These are phyloP conservation scores for Tympanuchus pallidicinctus DNA, from an alignment of 2,113 vertebrate species.

Conservation along the genomic window DNA sequence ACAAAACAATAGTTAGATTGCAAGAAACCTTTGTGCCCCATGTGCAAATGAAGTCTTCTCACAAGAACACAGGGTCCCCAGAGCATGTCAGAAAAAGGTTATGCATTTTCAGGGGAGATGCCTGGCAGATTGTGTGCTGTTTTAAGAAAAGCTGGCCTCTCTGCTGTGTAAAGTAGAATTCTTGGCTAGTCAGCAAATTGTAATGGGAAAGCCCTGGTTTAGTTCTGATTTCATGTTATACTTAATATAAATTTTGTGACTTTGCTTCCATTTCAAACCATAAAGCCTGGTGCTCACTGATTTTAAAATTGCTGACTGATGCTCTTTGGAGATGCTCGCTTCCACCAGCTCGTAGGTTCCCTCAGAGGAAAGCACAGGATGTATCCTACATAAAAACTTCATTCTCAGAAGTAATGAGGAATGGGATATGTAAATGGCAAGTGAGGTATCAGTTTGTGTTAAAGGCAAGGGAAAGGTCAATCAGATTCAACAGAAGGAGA, in stretches of 20 bases:
- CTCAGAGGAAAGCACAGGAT: background rate
- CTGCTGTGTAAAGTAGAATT: background rate
- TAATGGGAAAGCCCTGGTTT: background rate
- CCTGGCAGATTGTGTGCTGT: background rate
- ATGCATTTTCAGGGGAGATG: background rate
- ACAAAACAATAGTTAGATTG: background rate
- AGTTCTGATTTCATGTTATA: background rate
- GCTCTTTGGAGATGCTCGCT: background rate
- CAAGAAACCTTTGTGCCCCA: background rate
- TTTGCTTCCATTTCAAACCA: background rate
- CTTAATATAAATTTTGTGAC: background rate
- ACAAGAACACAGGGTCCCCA: background rate
- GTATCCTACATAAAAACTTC: background rate
- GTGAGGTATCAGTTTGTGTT: background rate
- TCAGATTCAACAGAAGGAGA: background rate
- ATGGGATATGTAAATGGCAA: background rate
- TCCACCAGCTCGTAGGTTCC: background rate
- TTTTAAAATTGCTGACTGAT: slow-evolving; percentile 31
- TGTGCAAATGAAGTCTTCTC: background rate
- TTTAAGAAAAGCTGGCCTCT: background rate
- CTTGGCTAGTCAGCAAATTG: background rate
- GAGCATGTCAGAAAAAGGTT: background rate
- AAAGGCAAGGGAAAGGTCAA: background rate
- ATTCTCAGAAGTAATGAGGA: background rate
- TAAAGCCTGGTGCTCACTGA: background rate